These are phyloP conservation scores for Acrossocheilus fasciatus DNA, from an alignment of 2,797 vertebrate genomes.

Conservation along the genomic window DNA sequence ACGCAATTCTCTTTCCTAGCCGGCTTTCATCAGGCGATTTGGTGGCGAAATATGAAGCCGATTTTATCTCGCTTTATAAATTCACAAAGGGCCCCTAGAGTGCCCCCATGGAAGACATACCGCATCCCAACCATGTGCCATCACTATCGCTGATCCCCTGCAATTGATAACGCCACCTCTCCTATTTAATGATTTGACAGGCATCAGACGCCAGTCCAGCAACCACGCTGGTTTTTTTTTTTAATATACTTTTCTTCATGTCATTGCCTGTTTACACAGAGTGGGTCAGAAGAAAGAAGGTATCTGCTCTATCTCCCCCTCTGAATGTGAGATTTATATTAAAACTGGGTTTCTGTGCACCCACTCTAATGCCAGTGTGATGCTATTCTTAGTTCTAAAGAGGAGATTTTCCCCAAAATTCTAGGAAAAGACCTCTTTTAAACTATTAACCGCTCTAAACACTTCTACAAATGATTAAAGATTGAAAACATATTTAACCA, in stretches of 20 bases:
- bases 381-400: constrained; percentile 46
- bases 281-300: constrained; percentile 77
- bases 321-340: constrained; percentile 73
- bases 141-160: constrained; percentile 81
- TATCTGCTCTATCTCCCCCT: constrained; percentile 72
- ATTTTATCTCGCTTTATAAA: constrained; percentile 84
- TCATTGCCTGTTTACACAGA: constrained; percentile 84
- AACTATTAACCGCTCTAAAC: constrained; percentile 33
- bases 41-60: constrained; percentile 81
- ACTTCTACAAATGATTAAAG: constrained; percentile 27
- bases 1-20: constrained; percentile 78
- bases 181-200: constrained; percentile 86
- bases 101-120: constrained; percentile 80
- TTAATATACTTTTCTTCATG: constrained; percentile 77
- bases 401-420: constrained; percentile 46
- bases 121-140: constrained; percentile 77
- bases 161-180: constrained; percentile 85
- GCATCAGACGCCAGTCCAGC: constrained; percentile 81
- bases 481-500: background rate
- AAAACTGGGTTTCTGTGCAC: constrained; percentile 72
- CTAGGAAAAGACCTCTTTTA: constrained; percentile 41
- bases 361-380: constrained; percentile 63
- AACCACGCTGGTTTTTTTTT: constrained; percentile 73
- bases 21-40: constrained; percentile 82
- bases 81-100: constrained; percentile 82